Base-by-base conservation (phyloP, 1,140 invertebrate species). In the Zaprionus inermis region DNA sequence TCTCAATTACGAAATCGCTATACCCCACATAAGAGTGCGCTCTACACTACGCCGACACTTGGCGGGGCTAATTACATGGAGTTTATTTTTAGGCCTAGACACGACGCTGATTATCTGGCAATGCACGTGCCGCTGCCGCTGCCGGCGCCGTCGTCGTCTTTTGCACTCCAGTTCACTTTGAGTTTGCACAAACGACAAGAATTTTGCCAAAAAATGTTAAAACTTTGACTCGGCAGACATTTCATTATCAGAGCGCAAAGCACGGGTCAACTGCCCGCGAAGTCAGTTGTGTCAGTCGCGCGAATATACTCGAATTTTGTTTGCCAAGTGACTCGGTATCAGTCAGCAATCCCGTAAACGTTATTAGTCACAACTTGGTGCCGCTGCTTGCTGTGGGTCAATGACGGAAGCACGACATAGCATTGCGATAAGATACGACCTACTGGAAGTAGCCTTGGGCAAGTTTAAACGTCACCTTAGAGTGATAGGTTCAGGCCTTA, bases 81-180 rank as follows among this genome's bases (percentile, higher is more conserved):
- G 75, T 82, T 81, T 89, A 89, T 89, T 89, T 89, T 89, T 83
- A 82, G 84, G 78, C 72, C 78, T 82, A 84, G 84, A 86, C 82
- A 82, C 79, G 72, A 76, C 76, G 83, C 70, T 86, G 83, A 86
- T 86, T 86, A 86, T 86, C 83, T 88, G 79, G 66, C 79, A 82
- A n/a, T 82, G 77, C 82, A 85, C 82, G 82, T 85, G 82, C 86
- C 71, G 78, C 34, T 32, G 32, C 30, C 30, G 1, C 28, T 41
- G 46, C 51, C 24, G 46, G 16, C n/a, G 56, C 32, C 18, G 16
- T 32, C 49, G 14, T 34, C 30, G 46, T 30, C 1, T 28, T 28
- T 28, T 28, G 24, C 24, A 5, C 24, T 28, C 24, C 28, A 51
- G 52, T 60, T 38, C 38, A 38, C 59, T 68, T 76, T 76, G 34